Conservation (phyloP, 2,888 invertebrate genomes). For the Heteromyza rotundicornis region DNA sequence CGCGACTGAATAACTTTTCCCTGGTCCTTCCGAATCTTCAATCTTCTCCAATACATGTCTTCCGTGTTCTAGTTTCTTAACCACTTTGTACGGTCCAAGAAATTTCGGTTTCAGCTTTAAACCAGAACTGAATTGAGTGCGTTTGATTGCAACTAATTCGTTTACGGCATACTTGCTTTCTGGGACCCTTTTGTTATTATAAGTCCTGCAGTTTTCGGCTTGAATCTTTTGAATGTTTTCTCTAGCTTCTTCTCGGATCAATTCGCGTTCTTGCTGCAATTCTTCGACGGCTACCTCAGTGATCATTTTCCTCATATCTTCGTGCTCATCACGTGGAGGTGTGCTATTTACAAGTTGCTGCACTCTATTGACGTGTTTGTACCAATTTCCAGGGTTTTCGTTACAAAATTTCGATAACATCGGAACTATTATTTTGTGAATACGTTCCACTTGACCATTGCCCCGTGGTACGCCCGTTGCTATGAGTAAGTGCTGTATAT, state of each 20-base stretch:
- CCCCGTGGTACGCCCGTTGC: too few species aligned
- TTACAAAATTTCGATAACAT: too few species aligned
- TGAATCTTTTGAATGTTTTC: not conserved
- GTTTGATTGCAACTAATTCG: conserved; percentile 7
- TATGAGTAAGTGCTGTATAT: too few species aligned
- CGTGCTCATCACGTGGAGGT: too few species aligned
- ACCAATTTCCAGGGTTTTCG: too few species aligned
- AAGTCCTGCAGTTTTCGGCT: not conserved
- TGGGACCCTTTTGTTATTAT: not conserved
- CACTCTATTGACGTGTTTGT: conserved; percentile 33
- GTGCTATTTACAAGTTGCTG: too few species aligned
- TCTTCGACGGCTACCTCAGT: too few species aligned
- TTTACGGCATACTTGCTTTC: not conserved
- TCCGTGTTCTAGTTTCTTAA: not conserved
- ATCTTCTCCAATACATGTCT: conserved; percentile 2
- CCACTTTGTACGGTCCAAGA: conserved; percentile 3
- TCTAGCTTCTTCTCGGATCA: not conserved
- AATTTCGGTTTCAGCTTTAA: not conserved
- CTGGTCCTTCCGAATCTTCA: not conserved
- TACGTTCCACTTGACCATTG: too few species aligned
- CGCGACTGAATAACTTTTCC: not conserved
- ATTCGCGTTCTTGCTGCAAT: too few species aligned
- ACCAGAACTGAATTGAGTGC: not conserved
- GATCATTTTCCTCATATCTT: too few species aligned
- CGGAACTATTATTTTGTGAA: too few species aligned